Conservation (phyloP, 2,113 vertebrate genomes). For the Malurus melanocephalus region DNA sequence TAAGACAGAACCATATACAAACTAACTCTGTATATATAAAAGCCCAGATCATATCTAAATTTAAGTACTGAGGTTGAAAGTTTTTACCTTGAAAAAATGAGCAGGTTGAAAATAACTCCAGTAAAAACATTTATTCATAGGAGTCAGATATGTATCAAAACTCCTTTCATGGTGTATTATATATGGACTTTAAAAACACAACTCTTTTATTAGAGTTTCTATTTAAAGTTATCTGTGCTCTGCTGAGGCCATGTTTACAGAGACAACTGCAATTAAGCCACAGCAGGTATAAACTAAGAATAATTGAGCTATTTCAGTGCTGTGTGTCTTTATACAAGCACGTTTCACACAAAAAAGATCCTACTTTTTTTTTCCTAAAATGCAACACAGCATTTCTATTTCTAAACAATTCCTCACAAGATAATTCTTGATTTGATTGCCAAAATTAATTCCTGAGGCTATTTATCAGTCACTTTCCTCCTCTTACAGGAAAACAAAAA, state of each 20-base stretch:
- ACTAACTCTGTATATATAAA: fast-evolving
- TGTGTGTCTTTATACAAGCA: background rate
- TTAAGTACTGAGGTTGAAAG: background rate
- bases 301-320: background rate
- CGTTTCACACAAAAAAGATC: background rate
- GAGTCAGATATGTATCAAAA: background rate
- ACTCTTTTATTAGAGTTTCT: background rate
- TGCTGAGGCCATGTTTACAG: background rate
- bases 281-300: background rate
- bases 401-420: background rate
- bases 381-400: background rate
- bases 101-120: background rate
- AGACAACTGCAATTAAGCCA: background rate
- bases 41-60: background rate
- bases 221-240: background rate
- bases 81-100: background rate
- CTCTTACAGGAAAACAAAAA: background rate
- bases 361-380: background rate
- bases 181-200: background rate
- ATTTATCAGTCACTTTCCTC: constrained; percentile 1
- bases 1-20: background rate
- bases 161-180: background rate
- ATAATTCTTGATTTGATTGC: background rate
- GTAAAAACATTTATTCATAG: background rate
- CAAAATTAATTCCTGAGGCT: background rate